Percentiles rank a stretch among this genome's conserved stretches.
Conservation (phyloP, 2,113 vertebrate genomes). For the Promerops cafer region DNA sequence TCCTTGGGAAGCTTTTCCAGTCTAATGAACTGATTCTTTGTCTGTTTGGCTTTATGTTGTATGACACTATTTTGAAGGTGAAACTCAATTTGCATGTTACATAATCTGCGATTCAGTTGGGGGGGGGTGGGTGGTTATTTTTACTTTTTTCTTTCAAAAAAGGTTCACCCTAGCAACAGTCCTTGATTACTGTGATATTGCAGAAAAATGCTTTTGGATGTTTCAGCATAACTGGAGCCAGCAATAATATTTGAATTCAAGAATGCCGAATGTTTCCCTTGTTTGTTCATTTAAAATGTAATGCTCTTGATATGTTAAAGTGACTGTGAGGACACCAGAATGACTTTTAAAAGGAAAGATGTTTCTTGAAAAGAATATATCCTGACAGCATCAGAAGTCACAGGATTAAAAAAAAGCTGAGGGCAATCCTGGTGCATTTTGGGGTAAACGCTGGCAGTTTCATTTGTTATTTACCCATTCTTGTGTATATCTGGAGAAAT, state of each 20-base stretch:
- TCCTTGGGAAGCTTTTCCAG: neutral
- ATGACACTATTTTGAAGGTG: neutral
- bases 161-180: neutral
- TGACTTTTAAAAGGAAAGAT: neutral
- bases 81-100: constrained; percentile 39
- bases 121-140: neutral
- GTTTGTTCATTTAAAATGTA: neutral
- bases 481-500: neutral
- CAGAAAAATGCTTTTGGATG: neutral
- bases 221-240: neutral
- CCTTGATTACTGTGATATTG: neutral
- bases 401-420: neutral
- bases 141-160: neutral
- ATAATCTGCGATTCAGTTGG: neutral
- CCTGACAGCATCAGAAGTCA: neutral
- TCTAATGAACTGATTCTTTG: neutral
- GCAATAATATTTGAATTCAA: neutral
- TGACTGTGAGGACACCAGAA: fast-evolving
- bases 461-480: neutral
- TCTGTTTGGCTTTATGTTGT: neutral
- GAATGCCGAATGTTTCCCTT: neutral
- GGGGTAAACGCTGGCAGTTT: neutral
- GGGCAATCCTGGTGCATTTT: neutral
- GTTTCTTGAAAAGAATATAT: neutral
- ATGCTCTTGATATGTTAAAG: neutral